Conservation (phyloP, 2,888 invertebrate species). For the Falcaria lacertinaria region DNA sequence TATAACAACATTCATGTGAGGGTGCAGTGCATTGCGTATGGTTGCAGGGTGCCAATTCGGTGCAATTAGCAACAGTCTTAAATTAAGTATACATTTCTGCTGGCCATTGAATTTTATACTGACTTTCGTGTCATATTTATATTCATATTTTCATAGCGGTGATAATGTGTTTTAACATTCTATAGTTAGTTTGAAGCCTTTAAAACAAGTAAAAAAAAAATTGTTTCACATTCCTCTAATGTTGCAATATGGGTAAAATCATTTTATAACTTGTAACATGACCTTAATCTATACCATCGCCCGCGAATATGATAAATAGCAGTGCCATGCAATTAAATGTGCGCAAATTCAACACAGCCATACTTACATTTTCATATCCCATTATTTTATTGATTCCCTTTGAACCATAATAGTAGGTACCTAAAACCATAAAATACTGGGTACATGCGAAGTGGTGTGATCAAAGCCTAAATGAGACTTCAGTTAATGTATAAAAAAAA, state of each 20-base stretch:
- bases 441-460: not conserved
- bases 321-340: not conserved
- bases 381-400: not conserved
- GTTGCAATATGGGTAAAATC: too few relatives aligned
- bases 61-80: not conserved
- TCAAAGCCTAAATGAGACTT: too few relatives aligned
- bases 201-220: not conserved
- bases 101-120: not conserved
- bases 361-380: too few relatives aligned
- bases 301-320: not conserved
- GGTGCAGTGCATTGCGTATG: constrained; percentile 4
- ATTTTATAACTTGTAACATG: not conserved
- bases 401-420: not conserved
- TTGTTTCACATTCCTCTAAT: too few relatives aligned
- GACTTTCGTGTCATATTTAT: not conserved
- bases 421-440: not conserved
- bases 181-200: not conserved
- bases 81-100: not conserved
- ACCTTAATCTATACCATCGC: not conserved
- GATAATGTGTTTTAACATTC: not conserved
- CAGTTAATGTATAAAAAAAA: too few relatives aligned
- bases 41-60: not conserved
- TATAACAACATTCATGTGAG: constrained; percentile 3
- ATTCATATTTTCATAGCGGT: not conserved
- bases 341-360: not conserved